Evolutionary conservation across 1,140 invertebrate genomes (phyloP), one percentile per base, ranked within the genome.

Genomic region (Macrobrachium nipponense): DNA sequence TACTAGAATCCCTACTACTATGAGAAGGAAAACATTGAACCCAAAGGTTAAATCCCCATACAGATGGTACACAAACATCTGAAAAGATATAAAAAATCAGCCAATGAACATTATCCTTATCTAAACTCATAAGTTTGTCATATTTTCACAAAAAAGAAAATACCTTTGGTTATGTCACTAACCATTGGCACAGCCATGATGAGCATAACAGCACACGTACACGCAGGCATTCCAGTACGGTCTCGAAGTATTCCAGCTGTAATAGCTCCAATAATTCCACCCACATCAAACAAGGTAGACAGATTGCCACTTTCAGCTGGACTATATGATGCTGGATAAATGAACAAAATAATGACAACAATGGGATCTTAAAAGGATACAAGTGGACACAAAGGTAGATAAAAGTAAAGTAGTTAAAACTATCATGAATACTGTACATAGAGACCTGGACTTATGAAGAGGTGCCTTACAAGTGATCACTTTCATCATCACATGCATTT

Each of bases 231-330:
- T 60, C 95, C 95, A 60, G 93, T 95, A 83, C 93, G 93, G 92
- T 99, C 98, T 10, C 95, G 96, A 44, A 98, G 90, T 68, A 95
- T 90, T 3, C 98, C 98, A 44, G 97, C 97, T 79, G 95, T 90
- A 83, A 98, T 95, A n/a, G 96, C 97, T 75, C 97, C 98, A 89
- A 94, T 89, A 89, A 97, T 95, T 27, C 96, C 97, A 68, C 97
- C 97, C 70, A 97, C 94, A 93, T 99, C 98, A 92, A 99, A 99
- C 2, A 97, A 91, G 5, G 94, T 96, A 7, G 97, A 98, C 43
- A 98, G 89, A 92, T 97, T 94, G 17, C 96, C 97, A 87, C 97
- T 95, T 23, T 94, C 89, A 11, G 92, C 92, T 5, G 97, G 93
- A 60, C 93, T 92, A 76, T 95, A 94, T 0, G 93, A 92, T 59